Conservation (phyloP, 2,888 invertebrate species). For the Clivina fossor region DNA sequence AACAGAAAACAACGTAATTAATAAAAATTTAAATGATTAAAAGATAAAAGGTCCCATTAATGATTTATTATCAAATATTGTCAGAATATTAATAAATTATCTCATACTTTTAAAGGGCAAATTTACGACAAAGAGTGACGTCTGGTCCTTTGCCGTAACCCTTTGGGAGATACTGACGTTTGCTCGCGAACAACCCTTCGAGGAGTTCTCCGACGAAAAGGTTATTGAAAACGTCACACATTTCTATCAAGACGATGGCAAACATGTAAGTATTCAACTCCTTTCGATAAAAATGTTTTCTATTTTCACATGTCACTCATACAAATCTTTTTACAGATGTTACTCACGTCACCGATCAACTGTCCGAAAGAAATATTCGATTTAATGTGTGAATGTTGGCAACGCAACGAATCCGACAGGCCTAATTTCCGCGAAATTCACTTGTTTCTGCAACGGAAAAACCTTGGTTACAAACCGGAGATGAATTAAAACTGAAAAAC, state of each 20-base stretch:
- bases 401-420: conserved; percentile 72
- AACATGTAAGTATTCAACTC: conserved; percentile 59
- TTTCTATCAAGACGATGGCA: conserved; percentile 72
- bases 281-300: conserved; percentile 1
- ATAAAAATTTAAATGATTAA: too few relatives aligned
- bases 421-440: conserved; percentile 84
- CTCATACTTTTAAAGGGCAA: conserved; percentile 63
- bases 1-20: too few relatives aligned
- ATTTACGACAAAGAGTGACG: conserved; percentile 81
- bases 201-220: conserved; percentile 75
- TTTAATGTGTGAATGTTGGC: conserved; percentile 86
- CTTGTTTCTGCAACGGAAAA: conserved; percentile 79
- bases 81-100: conserved; percentile 1
- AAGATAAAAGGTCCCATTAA: too few relatives aligned
- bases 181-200: conserved; percentile 80
- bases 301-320: neutral
- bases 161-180: conserved; percentile 86
- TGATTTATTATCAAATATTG: neutral
- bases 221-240: conserved; percentile 81
- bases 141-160: conserved; percentile 86
- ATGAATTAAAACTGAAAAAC: conserved; percentile 46
- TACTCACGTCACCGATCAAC: conserved; percentile 70
- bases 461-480: conserved; percentile 59
- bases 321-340: conserved; percentile 49
- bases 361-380: conserved; percentile 85